A percentile compares a stretch with the other conserved stretches of the same genome.
Conservation (phyloP, 2,113 vertebrate genomes). For the Carassius auratus region DNA sequence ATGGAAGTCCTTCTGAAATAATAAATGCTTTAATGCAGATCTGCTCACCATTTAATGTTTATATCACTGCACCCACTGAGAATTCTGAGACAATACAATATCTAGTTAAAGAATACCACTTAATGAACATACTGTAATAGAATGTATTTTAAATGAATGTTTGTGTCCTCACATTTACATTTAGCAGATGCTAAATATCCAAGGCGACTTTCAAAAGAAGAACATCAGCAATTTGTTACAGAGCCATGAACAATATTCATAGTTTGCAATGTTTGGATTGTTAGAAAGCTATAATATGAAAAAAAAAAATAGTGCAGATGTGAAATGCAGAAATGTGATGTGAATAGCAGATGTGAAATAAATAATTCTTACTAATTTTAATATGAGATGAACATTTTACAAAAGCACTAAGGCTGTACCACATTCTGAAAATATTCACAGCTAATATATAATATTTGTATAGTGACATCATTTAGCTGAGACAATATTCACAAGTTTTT, state of each 20-base stretch:
- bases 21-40: background rate
- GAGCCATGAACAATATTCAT: too few relatives aligned
- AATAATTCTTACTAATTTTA: too few relatives aligned
- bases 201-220: background rate
- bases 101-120: background rate
- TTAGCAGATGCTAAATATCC: background rate
- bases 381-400: too few relatives aligned
- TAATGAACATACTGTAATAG: background rate
- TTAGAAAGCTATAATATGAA: too few relatives aligned
- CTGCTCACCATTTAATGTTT: background rate
- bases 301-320: too few relatives aligned
- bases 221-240: background rate
- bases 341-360: too few relatives aligned
- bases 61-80: background rate
- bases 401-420: too few relatives aligned
- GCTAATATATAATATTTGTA: too few relatives aligned
- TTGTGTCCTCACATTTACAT: background rate
- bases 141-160: background rate
- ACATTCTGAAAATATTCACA: too few relatives aligned
- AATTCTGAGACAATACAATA: background rate
- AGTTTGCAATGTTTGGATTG: too few relatives aligned
- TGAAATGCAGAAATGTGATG: too few relatives aligned
- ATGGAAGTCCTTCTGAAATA: background rate
- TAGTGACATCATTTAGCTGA: background rate
- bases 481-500: background rate